Evolutionary conservation across 1,140 invertebrate genomes (phyloP).

Genomic region (Trachymyrmex cornetzi): DNA sequence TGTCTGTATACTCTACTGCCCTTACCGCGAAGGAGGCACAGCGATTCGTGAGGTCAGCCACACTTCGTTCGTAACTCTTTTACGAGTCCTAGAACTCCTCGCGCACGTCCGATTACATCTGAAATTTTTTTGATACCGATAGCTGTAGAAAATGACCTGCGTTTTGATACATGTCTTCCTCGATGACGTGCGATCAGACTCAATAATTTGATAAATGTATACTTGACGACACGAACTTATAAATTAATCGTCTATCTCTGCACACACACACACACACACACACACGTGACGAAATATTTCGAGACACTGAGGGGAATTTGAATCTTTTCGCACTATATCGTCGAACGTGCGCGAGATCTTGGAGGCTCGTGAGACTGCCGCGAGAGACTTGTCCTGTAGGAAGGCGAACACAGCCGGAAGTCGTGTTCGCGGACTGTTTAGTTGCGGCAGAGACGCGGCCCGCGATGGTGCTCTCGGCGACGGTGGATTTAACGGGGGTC

Average conservation of each 20-base stretch:
- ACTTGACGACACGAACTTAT: not conserved
- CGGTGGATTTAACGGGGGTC: conserved; percentile 68
- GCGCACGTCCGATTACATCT: conserved; percentile 7
- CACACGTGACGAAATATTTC: not conserved
- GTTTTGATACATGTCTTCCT: conserved; percentile 31
- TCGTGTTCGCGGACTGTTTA: conserved; percentile 64
- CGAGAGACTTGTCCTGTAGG: conserved; percentile 50
- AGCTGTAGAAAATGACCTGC: not conserved
- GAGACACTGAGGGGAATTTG: not conserved
- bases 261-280: not conserved
- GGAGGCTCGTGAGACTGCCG: conserved; percentile 39
- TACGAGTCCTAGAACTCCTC: conserved; percentile 19
- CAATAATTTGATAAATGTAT: not conserved
- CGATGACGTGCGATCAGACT: not conserved
- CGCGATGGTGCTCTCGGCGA: conserved; percentile 76
- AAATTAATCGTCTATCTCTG: not conserved
- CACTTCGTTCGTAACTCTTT: conserved; percentile 16
- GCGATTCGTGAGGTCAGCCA: conserved; percentile 32
- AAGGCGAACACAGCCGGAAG: conserved; percentile 69
- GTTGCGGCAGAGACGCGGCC: conserved; percentile 53
- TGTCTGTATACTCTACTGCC: conserved; percentile 65
- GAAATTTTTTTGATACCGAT: not conserved
- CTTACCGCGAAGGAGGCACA: conserved; percentile 56
- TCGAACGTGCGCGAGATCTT: conserved; percentile 14
- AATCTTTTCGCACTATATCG: not conserved